Evolutionary conservation across 2,113 vertebrate genomes (phyloP), one percentile per base, ranked within the genome.

Genomic region (Xiphorhynchus elegans): DNA sequence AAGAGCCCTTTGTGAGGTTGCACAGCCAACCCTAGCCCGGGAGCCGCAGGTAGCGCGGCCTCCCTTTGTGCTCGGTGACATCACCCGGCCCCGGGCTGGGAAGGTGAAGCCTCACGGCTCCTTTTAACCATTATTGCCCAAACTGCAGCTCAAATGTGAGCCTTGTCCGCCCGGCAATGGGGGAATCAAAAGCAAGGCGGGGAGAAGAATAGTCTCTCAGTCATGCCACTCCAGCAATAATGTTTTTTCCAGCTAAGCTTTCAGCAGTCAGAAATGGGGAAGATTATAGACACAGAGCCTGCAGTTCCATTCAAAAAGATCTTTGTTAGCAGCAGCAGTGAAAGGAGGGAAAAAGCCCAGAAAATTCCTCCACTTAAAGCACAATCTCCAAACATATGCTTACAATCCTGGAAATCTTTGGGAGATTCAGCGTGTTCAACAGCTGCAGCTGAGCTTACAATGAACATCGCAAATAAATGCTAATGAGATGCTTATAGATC

Each of bases 401-500:
- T 75, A 75, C 84, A 91, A 29, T 81, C 73, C 81, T 78, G 72
- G 76, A 92, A 80, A 92, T 84, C 93, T 95, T 47, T n/a, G 83
- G 31, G 90, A 94, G 83, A 90, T 74, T 93, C 83, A 79, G 84
- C 4, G 40, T 35, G 81, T 67, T 87, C 70, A 96, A 93, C 87
- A 95, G 95, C 90, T 95, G 96, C 95, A 95, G 94, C 92, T 74
- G 75, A 88, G 95, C 82, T 93, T 75, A 70, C 58, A 94, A 53
- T 78, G 91, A 96, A 62, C 85, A 68, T 3, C 60, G 92, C 90
- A 96, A 96, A 94, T 86, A 94, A 96, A 96, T 93, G 89, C 87
- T 94, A 95, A 97, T 95, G 90, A 96, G 93, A 93, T 96, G 93
- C 95, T 96, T 93, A 85, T 80, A 96, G 93, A 97, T 96, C 86